A percentile compares a stretch with the other conserved stretches of the same genome.
Evolutionary conservation across 1,140 invertebrate genomes (phyloP).

Genomic region (Drosophila insularis): DNA sequence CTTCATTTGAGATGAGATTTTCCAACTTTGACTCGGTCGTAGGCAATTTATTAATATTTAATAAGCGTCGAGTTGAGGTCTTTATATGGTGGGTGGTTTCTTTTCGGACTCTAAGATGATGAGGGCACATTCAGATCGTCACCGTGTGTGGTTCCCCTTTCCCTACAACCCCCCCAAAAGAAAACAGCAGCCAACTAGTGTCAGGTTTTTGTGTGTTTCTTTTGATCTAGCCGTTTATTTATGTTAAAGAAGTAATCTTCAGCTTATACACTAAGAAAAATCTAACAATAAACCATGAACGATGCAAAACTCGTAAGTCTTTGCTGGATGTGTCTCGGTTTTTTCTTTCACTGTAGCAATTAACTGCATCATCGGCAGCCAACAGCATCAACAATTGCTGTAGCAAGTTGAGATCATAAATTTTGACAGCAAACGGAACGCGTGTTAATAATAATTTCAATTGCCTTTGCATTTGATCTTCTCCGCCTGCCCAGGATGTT

Average conservation of each 20-base stretch:
- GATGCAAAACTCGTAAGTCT: no score
- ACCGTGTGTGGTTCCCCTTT: slow-evolving; percentile 44
- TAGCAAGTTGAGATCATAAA: slow-evolving; percentile 68
- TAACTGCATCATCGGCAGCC: slow-evolving; percentile 36
- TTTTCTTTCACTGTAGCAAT: slow-evolving; percentile 34
- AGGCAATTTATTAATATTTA: slow-evolving; percentile 64
- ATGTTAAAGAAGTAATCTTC: slow-evolving; percentile 52
- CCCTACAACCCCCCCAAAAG: background rate
- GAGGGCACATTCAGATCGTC: slow-evolving; percentile 51
- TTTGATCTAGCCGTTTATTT: slow-evolving; percentile 58
- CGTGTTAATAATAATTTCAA: slow-evolving; percentile 64
- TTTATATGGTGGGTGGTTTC: slow-evolving; percentile 56
- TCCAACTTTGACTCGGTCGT: slow-evolving; percentile 29
- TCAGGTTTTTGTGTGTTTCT: slow-evolving; percentile 27
- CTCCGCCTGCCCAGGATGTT: slow-evolving; percentile 64
- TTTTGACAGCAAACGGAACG: slow-evolving; percentile 72
- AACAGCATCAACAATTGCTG: slow-evolving; percentile 50
- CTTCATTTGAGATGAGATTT: slow-evolving; percentile 25
- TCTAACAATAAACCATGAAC: background rate
- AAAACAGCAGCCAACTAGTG: slow-evolving; percentile 27
- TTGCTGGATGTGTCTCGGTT: background rate
- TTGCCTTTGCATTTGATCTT: slow-evolving; percentile 53
- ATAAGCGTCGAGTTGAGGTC: slow-evolving; percentile 52
- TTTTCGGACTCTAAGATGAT: slow-evolving; percentile 31
- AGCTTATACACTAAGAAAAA: slow-evolving; percentile 25